Evolutionary conservation across 2,888 invertebrate species (phyloP), one percentile per base, ranked within the genome.

Genomic region (Eudemis profundana): DNA sequence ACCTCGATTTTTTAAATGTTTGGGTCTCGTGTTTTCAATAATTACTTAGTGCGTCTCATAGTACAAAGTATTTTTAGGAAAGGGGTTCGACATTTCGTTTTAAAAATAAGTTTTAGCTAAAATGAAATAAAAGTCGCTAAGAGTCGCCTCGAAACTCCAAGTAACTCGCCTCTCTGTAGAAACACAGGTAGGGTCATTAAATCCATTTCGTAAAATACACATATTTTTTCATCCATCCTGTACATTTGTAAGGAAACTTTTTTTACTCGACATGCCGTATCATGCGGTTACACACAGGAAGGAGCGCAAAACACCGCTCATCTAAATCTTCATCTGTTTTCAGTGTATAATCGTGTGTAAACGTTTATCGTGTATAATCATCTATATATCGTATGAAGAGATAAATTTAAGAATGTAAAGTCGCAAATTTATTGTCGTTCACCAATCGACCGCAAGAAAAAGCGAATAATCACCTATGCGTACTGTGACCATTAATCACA

Each of bases 231-330:
- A 21, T 10, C 33, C 57, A 64, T 4, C 57, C 57, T 57, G 57
- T 57, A 44, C 27, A 49, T 15, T 4, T 19, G 14, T 29, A 29
- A 61, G 21, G 23, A 47, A 38, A 47, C 54, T 54, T 56, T 27
- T 56, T 33, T 29, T 12, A 44, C 42, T 42, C 27, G 27, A 27
- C 19, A 46, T 33, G 49, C 51, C 50, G 44, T 51, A 44, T 44
- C 50, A 38, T 23, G 64, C 42, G 50, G 49, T 50, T 50, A 36
- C 47, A 15, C 36, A 36, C 50, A 50, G 27, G 50, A 33, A 15
- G 19, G 33, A 33, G 33, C 36, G 44, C 64, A 64, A 64, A 57
- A 57, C 33, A 33, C 10, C 19, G 50, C 4, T 38, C 29, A 42
- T 53, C n/a, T 15, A 51, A 36, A 17, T 44, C 33, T 53, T 42